A percentile compares a stretch with the other conserved stretches of the same genome.
Evolutionary conservation across 2,888 invertebrate genomes (phyloP).

Genomic region (Meteorus colon): DNA sequence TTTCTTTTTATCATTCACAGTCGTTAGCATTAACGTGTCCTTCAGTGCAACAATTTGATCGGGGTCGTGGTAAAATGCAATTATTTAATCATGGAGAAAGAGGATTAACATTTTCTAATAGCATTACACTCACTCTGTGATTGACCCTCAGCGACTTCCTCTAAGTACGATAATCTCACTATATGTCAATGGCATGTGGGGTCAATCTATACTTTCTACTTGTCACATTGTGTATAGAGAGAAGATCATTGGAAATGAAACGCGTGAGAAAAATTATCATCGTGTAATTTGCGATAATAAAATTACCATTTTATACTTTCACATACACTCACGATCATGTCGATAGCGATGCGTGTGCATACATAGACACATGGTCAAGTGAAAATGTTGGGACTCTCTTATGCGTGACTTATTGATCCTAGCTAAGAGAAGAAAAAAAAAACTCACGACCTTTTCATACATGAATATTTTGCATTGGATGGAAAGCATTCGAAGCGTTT

Average conservation of each 20-base stretch:
- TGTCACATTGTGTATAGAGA: constrained; percentile 58
- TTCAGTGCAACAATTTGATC: constrained; percentile 43
- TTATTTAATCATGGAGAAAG: background rate
- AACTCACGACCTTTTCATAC: constrained; percentile 40
- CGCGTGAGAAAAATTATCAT: constrained; percentile 6
- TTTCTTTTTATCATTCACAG: background rate
- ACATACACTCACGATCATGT: constrained; percentile 41
- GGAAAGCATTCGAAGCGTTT: constrained; percentile 47
- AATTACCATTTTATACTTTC: constrained; percentile 12
- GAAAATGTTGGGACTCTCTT: constrained; percentile 9
- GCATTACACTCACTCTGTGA: background rate
- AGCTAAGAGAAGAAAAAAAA: constrained; percentile 18
- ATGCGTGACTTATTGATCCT: constrained; percentile 10
- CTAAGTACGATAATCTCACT: background rate
- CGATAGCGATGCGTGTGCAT: background rate
- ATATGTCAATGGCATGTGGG: constrained; percentile 45
- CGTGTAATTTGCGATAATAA: constrained; percentile 23
- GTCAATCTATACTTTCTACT: constrained; percentile 68
- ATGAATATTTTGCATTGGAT: constrained; percentile 34
- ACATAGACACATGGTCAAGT: constrained; percentile 23
- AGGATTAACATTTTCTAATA: constrained; percentile 4
- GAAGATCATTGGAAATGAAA: constrained; percentile 37
- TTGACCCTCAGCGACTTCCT: constrained; percentile 2
- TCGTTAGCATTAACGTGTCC: background rate
- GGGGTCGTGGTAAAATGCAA: background rate